A percentile compares a stretch with the other conserved stretches of the same genome.
phyloP scores from a whole-genome alignment of 2,113 vertebrate genomes.

The Psilopsiagon aymara region DNA sequence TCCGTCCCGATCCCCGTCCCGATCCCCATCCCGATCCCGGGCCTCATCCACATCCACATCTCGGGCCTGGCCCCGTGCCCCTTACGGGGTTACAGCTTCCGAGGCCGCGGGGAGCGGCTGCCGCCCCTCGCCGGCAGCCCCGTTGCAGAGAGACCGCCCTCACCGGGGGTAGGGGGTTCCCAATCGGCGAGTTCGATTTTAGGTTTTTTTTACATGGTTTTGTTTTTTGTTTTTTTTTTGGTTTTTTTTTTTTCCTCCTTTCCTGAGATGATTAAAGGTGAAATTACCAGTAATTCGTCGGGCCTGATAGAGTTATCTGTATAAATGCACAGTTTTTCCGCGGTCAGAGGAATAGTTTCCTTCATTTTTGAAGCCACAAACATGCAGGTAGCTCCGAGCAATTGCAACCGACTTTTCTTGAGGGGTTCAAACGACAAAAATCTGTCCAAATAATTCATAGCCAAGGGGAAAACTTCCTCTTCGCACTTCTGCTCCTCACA shows the following conservation, averaged over 20 bases:
- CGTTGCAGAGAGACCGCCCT: background rate
- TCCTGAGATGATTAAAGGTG: background rate
- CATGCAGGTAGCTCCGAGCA: constrained; percentile 96
- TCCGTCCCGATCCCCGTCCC: background rate
- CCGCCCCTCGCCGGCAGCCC: background rate
- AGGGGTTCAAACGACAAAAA: constrained; percentile 93
- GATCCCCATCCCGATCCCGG: background rate
- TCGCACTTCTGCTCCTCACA: constrained; percentile 98
- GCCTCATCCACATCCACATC: background rate
- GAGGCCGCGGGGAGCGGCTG: background rate
- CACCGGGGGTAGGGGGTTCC: too few relatives aligned
- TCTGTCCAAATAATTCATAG: constrained; percentile 99
- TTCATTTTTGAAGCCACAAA: constrained; percentile 99
- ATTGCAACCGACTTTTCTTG: constrained; percentile 91
- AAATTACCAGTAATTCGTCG: constrained; percentile 92
- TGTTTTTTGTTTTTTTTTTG: background rate
- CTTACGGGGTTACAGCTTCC: background rate
- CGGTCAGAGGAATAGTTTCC: constrained; percentile 95
- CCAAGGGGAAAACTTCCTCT: constrained; percentile 96
- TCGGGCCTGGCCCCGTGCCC: background rate
- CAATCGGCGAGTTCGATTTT: background rate
- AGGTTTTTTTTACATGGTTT: background rate
- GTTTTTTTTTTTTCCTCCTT: background rate
- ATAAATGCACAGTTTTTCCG: constrained; percentile 96
- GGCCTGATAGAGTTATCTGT: constrained; percentile 95